These are phyloP conservation scores for Mastacembelus armatus DNA, from an alignment of 2,797 vertebrate species.

Conservation along the genomic window DNA sequence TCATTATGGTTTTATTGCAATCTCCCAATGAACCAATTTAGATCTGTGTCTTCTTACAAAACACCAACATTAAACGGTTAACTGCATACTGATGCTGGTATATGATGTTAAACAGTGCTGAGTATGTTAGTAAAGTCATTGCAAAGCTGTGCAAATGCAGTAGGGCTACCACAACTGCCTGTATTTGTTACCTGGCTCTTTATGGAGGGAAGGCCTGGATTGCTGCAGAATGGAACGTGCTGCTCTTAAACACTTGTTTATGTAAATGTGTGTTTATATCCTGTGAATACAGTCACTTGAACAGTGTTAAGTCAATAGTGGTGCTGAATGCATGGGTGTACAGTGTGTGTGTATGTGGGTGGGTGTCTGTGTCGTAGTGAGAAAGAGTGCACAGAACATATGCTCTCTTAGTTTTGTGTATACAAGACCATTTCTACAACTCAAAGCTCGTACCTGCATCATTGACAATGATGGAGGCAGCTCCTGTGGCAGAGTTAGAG, in stretches of 20 bases:
- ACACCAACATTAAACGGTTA: neutral
- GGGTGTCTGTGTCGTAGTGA: conserved; percentile 5
- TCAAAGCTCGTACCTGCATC: conserved; percentile 89
- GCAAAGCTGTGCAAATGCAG: conserved; percentile 1
- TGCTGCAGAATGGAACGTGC: conserved; percentile 37
- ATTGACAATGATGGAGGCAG: conserved; percentile 94
- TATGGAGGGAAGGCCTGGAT: conserved; percentile 19
- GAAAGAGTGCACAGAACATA: conserved; percentile 14
- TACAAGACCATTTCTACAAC: conserved; percentile 34
- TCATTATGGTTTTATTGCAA: neutral
- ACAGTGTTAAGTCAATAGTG: conserved; percentile 21
- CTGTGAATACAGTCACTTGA: conserved; percentile 24
- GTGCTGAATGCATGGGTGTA: neutral
- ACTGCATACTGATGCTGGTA: neutral
- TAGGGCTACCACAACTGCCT: conserved; percentile 17
- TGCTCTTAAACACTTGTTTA: conserved; percentile 34
- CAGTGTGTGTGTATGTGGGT: conserved; percentile 13
- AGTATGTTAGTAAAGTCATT: neutral
- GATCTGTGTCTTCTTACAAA: neutral
- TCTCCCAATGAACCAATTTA: neutral
- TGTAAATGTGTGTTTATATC: conserved; percentile 1
- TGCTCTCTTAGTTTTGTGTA: conserved; percentile 16
- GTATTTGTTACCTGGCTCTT: conserved; percentile 29
- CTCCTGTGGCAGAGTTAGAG: conserved; percentile 90
- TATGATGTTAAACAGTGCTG: neutral